Base-by-base conservation (phyloP, 2,888 invertebrate species). In the Protophormia terraenovae region DNA sequence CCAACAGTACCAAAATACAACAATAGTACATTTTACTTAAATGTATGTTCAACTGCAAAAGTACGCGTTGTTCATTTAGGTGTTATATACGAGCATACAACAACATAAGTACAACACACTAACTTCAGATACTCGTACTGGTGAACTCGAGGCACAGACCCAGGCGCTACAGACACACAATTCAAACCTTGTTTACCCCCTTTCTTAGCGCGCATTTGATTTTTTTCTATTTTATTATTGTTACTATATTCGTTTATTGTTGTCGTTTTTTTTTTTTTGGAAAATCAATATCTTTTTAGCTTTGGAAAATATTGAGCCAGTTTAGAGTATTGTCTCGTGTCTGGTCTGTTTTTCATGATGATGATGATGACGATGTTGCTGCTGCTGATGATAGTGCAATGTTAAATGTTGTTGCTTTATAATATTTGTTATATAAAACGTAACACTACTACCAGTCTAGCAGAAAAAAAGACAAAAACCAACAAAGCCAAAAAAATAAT, bases 311-410 rank as follows among this genome's bases (percentile, higher is more conserved):
- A n/a, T 71, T 71, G 55, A 55, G 71, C 55, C 35, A 53, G 71
- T 76, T 64, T 22, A 58, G 55, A 71, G 55, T 72, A 55, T 82
- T 83, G 82, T 78, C 85, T 82, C 77, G 78, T 85, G 84, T 81
- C 81, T 85, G 64, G 78, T 73, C 73, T 69, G 67, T 41, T 76
- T 58, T 72, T 73, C 47, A 45, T 53, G 77, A 81, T 85, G 75
- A 8, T 32, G n/a, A n/a, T n/a, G n/a, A n/a, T n/a, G n/a, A 50
- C 78, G 75, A 66, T 85, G 62, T 67, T 73, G 81, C 60, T 64
- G 81, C 60, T 64, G 82, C 64, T 75, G 78, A 66, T 35, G 75
- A 85, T 85, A 82, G 71, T 82, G 55, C 77, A 69, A 60, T 55
- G 72, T 77, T 67, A 14, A 73, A 22, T 55, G 24, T 60, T 35